Evolutionary conservation across 2,113 vertebrate genomes (phyloP), one percentile per base, ranked within the genome.

Genomic region (Eptesicus fuscus): DNA sequence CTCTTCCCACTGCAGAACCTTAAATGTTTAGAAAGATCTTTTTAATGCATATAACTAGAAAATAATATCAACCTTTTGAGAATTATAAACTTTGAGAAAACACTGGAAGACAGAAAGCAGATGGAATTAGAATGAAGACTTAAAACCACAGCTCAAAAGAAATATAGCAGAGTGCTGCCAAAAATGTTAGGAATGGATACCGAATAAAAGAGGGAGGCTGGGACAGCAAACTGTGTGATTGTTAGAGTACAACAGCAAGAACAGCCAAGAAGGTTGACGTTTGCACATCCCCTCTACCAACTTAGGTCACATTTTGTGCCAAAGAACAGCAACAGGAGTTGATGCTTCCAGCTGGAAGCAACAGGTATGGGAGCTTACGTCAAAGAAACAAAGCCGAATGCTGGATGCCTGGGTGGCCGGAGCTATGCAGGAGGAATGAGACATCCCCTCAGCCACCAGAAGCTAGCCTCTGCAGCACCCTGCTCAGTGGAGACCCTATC

Each of bases 111-210:
- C n/a, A 86, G 79, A 88, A 91, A 91, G 40, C 56, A 91, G 63
- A 78, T 93, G 74, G 53, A n/a, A 79, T 59, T 69, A 89, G n/a
- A 90, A 82, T 71, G 67, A 77, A 85, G 63, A 92, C 53, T 78
- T 93, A 88, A 94, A 94, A 70, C 78, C 35, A 67, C 56, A 74
- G 32, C 28, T 82, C 76, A 74, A 73, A 91, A 87, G 32, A 94
- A 74, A 40, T 86, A 86, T 44, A 88, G 35, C 11, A 73, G 5
- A 91, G 16, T 16, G 4, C 37, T 84, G 61, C 67, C 65, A 49
- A 91, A 96, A 94, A 49, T 73, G 37, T n/a, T 59, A 47, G 77
- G 37, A 84, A 95, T 49, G 56, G 30, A 70, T 37, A 82, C 10
- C 32, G 73, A 84, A 20, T 65, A 88, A 7, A 32, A 44, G 35